Base-by-base conservation (phyloP, 92 coral and sea anemone species). In the Siderastrea siderea region DNA sequence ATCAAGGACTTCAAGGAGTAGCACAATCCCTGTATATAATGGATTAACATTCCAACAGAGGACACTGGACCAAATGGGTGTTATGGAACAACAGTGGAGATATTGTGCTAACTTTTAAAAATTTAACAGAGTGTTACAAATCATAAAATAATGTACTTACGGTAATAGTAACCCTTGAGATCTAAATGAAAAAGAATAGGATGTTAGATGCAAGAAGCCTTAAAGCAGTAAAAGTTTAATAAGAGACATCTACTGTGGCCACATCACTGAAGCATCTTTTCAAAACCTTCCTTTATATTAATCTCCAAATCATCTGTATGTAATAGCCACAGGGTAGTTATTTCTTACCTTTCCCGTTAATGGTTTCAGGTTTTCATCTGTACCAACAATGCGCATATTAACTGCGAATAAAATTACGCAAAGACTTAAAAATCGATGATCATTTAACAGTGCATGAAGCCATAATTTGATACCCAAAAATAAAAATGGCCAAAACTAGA, bases 381-480 rank as follows among this genome's bases (percentile, higher is more conserved):
- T 80, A 14, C 96, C 94, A 71, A 97, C 65, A 51, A 97, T 84
- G 62, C 99, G 91, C 89, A 97, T 95, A 26, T 94, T 98, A 57
- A 97, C 99, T 97, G 68, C 62, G 73, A 74, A 66, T 15, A 68
- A 49, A 81, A 66, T 55, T 7, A 14, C 38, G 5, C 44, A 66
- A n/a, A 10, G 68, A 14, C 68, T 19, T 58, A 71, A 84, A 43
- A 74, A 26, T 15, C 11, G 11, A 9, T 51, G 12, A 66, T 16
- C 7, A 7, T n/a, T 3, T 4, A 1, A 1, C 16, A 0, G 16
- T 7, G n/a, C 55, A 55, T 38, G 50, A 26, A 26, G 38, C 38
- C 38, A 26, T 26, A 26, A 26, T 26, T 26, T 26, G 38, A 26
- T 26, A 26, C 38, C 38, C 38, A 26, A 26, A 26, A 26, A 26